A percentile compares a stretch with the other conserved stretches of the same genome.
Conservation (phyloP, 2,113 vertebrate genomes). For the Hyla sarda region DNA sequence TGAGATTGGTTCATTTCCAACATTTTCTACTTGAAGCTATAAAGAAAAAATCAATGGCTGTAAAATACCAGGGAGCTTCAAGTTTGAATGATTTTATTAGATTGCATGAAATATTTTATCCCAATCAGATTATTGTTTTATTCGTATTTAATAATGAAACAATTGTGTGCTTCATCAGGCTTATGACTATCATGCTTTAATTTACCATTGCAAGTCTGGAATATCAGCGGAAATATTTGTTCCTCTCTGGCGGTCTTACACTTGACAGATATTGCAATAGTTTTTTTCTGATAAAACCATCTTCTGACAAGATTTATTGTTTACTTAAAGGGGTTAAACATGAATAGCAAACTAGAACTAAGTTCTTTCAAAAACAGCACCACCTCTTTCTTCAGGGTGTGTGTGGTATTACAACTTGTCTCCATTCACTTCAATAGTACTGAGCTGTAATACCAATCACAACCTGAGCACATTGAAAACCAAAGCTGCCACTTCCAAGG, state of each 20-base stretch:
- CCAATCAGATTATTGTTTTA: conserved; percentile 21
- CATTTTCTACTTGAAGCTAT: conserved; percentile 35
- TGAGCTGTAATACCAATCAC: no score
- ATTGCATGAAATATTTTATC: conserved; percentile 23
- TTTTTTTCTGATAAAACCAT: neutral
- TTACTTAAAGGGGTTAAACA: no score
- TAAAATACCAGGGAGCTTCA: conserved; percentile 32
- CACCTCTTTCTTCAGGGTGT: no score
- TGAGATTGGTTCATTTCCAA: conserved; percentile 33
- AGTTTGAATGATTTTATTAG: conserved; percentile 32
- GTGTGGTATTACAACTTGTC: no score
- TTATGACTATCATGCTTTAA: conserved; percentile 15
- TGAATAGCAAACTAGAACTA: no score
- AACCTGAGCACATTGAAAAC: no score
- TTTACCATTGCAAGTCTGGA: neutral
- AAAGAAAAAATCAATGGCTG: conserved; percentile 19
- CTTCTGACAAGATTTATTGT: no score
- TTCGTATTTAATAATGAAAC: conserved; percentile 29
- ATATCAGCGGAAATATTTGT: neutral
- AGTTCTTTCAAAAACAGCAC: no score
- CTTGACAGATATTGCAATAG: neutral
- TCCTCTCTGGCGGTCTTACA: neutral
- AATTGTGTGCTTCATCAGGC: conserved; percentile 29
- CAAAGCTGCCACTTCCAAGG: no score
- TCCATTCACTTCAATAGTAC: no score